phyloP scores from a whole-genome alignment of 2,888 invertebrate genomes.

The Amiota communis region DNA sequence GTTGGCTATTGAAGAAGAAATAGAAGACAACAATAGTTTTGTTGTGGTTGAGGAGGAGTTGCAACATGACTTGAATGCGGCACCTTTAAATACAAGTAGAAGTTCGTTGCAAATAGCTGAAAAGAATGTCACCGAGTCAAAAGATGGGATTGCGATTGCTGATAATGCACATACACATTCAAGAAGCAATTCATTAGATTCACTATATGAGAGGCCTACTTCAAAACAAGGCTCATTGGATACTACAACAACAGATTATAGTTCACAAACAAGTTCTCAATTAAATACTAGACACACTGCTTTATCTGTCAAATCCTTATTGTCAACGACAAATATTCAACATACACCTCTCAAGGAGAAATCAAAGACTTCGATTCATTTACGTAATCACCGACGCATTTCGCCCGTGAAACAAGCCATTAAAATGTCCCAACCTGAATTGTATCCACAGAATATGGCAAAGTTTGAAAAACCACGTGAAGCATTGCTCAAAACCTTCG shows the following conservation, averaged over 20 bases:
- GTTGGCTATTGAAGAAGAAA: conserved; percentile 72
- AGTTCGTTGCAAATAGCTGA: conserved; percentile 17
- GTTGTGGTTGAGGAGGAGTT: conserved; percentile 53
- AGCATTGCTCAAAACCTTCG: conserved; percentile 77
- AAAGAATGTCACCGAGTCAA: background rate
- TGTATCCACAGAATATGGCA: conserved; percentile 70
- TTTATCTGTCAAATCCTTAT: conserved; percentile 41
- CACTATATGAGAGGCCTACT: conserved; percentile 58
- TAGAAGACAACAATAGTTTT: conserved; percentile 65
- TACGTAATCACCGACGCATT: conserved; percentile 65
- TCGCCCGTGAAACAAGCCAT: conserved; percentile 70
- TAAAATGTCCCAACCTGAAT: conserved; percentile 63
- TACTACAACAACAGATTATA: conserved; percentile 60
- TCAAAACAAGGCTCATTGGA: conserved; percentile 54
- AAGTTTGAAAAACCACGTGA: conserved; percentile 80
- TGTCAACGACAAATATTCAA: conserved; percentile 27
- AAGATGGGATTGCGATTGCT: background rate
- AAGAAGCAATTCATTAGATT: conserved; percentile 62
- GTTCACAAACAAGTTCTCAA: conserved; percentile 60
- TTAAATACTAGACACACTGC: conserved; percentile 46
- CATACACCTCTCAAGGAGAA: conserved; percentile 68
- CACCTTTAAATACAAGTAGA: conserved; percentile 8
- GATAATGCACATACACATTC: conserved; percentile 41
- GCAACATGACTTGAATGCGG: conserved; percentile 39
- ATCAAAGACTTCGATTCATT: conserved; percentile 68